Percentiles rank a stretch among this genome's conserved stretches.
phyloP scores from a whole-genome alignment of 2,888 invertebrate species.

The Melieria crassipennis region DNA sequence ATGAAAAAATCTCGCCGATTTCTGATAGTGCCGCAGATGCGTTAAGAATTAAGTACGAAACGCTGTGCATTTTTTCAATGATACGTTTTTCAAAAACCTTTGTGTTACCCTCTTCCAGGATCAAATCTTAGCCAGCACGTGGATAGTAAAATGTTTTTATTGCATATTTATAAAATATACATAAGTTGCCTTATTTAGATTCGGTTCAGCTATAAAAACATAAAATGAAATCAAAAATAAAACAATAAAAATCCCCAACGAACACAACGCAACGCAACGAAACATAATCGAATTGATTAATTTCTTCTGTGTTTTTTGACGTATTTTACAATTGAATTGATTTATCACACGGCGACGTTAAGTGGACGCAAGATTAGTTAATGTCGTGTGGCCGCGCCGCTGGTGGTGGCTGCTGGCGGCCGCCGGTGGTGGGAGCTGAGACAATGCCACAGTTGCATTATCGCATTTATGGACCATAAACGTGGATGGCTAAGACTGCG shows the following conservation, averaged over 20 bases:
- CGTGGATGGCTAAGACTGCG: slow-evolving; percentile 43
- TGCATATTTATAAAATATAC: no score
- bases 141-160: no score
- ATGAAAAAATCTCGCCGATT: no score
- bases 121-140: no score
- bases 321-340: slow-evolving; percentile 32
- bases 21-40: no score
- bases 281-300: slow-evolving; percentile 32
- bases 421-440: slow-evolving; percentile 2
- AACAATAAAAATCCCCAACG: neutral
- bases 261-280: slow-evolving; percentile 1
- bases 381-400: slow-evolving; percentile 27
- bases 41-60: no score
- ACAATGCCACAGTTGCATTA: slow-evolving; percentile 23
- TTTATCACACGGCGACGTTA: slow-evolving; percentile 30
- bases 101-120: no score
- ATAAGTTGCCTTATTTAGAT: no score
- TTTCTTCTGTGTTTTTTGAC: slow-evolving; percentile 27
- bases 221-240: no score
- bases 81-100: no score
- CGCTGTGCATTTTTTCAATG: no score
- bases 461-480: slow-evolving; percentile 56
- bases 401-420: slow-evolving; percentile 15
- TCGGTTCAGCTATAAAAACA: no score
- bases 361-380: slow-evolving; percentile 29